These are phyloP conservation scores for Conger conger DNA, from an alignment of 2,113 vertebrate species.

Conservation along the genomic window DNA sequence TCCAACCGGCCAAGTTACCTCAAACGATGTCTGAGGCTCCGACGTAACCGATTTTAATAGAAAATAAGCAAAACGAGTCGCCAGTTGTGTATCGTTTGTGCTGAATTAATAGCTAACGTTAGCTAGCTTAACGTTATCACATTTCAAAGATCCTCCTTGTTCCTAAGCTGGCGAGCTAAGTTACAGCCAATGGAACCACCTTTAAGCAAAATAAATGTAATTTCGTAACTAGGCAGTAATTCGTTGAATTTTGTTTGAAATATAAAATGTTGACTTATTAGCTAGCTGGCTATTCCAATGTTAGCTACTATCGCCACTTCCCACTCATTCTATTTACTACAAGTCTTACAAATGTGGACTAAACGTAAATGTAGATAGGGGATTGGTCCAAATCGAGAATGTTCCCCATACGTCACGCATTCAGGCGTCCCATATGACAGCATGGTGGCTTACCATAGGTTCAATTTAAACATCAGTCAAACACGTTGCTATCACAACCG, in stretches of 20 bases:
- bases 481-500: not conserved
- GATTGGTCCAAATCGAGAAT: conserved; percentile 68
- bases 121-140: too few species aligned
- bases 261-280: not conserved
- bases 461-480: conserved; percentile 38
- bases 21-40: not conserved
- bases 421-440: not conserved
- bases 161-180: not conserved
- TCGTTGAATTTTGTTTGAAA: not conserved
- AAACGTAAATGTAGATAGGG: conserved; percentile 36
- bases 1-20: not conserved
- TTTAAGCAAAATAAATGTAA: not conserved
- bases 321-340: conserved; percentile 72
- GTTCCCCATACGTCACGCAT: conserved; percentile 41
- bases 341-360: conserved; percentile 45
- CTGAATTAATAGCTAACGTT: not conserved
- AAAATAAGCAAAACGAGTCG: not conserved
- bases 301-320: conserved; percentile 25
- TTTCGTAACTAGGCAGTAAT: too few species aligned
- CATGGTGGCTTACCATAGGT: conserved; percentile 46
- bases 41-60: not conserved
- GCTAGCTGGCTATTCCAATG: not conserved
- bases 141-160: not conserved
- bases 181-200: not conserved
- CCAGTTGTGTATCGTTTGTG: not conserved